phyloP scores from a whole-genome alignment of 2,797 vertebrate species.

The Spizella passerina region DNA sequence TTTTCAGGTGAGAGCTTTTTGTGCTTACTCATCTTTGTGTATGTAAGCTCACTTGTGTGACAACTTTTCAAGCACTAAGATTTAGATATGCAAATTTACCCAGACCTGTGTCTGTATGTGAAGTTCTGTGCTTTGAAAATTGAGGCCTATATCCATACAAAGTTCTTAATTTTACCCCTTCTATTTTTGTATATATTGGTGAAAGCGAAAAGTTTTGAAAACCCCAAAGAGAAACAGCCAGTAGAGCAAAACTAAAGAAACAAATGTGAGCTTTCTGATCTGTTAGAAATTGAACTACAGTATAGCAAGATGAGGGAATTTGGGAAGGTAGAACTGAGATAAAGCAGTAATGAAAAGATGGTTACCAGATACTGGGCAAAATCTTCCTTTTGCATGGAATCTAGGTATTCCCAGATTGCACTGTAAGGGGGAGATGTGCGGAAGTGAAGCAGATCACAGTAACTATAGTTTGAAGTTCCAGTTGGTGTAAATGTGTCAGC shows the following conservation, averaged over 20 bases:
- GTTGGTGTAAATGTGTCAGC: neutral
- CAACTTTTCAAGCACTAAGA: neutral
- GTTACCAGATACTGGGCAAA: neutral
- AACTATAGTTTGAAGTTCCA: neutral
- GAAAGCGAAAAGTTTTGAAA: neutral
- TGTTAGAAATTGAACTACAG: neutral
- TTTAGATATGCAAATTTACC: neutral
- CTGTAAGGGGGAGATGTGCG: neutral
- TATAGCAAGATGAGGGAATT: neutral
- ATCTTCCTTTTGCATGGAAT: neutral
- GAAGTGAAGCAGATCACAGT: neutral
- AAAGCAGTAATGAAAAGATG: neutral
- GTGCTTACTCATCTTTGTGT: neutral
- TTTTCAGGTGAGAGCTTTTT: neutral
- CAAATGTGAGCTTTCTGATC: neutral
- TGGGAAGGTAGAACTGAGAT: neutral
- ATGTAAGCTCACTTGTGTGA: neutral
- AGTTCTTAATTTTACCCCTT: neutral
- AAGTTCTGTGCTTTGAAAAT: neutral
- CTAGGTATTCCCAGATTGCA: neutral
- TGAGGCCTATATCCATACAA: neutral
- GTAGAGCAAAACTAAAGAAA: neutral
- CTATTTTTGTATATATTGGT: neutral
- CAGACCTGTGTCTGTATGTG: neutral
- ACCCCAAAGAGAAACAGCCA: neutral